These are phyloP conservation scores for Anticlea derivata DNA, from an alignment of 2,888 invertebrate species.

Conservation along the genomic window DNA sequence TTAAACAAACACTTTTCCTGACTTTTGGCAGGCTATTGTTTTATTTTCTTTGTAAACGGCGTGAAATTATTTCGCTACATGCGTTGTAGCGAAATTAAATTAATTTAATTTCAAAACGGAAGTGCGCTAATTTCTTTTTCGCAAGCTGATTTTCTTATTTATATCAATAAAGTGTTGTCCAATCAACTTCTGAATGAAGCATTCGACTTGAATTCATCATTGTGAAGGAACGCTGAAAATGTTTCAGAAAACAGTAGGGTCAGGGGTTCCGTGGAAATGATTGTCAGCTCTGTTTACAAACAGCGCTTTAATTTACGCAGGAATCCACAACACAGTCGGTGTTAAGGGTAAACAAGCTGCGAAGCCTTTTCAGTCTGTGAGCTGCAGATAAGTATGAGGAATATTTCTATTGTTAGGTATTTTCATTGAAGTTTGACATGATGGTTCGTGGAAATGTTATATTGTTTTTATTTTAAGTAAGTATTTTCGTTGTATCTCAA, in stretches of 20 bases:
- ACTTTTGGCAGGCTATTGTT: slow-evolving; percentile 38
- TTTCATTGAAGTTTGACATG: slow-evolving; percentile 5
- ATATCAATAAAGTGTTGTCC: not conserved
- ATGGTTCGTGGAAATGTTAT: not conserved
- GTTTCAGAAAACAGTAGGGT: slow-evolving; percentile 55
- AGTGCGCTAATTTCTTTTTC: slow-evolving; percentile 9
- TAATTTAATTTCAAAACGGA: slow-evolving; percentile 12
- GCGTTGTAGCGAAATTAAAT: too few species aligned
- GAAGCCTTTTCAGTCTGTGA: slow-evolving; percentile 43
- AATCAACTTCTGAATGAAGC: slow-evolving; percentile 24
- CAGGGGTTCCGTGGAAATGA: slow-evolving; percentile 66
- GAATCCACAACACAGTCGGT: slow-evolving; percentile 70
- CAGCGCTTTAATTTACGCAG: slow-evolving; percentile 72
- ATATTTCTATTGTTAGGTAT: slow-evolving; percentile 10
- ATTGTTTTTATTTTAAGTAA: too few species aligned
- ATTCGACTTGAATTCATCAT: slow-evolving; percentile 8
- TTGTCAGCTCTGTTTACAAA: slow-evolving; percentile 72
- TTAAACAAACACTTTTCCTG: slow-evolving; percentile 36
- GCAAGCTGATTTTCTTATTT: not conserved
- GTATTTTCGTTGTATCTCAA: too few species aligned
- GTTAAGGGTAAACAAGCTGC: slow-evolving; percentile 65
- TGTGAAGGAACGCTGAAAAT: slow-evolving; percentile 46
- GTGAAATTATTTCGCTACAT: slow-evolving; percentile 11
- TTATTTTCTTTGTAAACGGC: slow-evolving; percentile 26
- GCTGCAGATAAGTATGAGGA: slow-evolving; percentile 39